These are phyloP conservation scores for Dicyrtomina minuta DNA, from an alignment of 2,888 invertebrate species.

Conservation along the genomic window DNA sequence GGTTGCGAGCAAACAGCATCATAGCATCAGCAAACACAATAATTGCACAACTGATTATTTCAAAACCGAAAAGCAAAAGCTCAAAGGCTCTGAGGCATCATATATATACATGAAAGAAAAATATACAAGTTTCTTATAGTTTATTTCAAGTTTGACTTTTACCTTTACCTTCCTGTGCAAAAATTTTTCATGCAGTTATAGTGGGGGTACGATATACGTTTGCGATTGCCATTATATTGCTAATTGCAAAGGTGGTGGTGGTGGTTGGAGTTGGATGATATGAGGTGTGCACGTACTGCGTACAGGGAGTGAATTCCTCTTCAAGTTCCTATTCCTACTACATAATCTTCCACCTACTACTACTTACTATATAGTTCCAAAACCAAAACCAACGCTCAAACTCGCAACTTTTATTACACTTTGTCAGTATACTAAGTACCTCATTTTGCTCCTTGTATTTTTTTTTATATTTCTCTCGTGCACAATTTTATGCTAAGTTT, in stretches of 20 bases:
- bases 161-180: conserved; percentile 15
- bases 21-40: too few species aligned
- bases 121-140: neutral
- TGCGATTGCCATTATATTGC: neutral
- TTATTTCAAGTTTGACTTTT: neutral
- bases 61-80: neutral
- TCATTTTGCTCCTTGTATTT: too few species aligned
- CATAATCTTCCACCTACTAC: too few species aligned
- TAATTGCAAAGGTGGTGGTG: too few species aligned
- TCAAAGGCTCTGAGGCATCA: neutral
- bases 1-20: conserved; percentile 15
- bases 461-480: too few species aligned
- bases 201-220: neutral
- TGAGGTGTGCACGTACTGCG: neutral
- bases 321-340: too few species aligned
- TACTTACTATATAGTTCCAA: too few species aligned
- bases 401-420: too few species aligned
- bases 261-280: neutral
- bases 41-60: conserved; percentile 24
- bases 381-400: too few species aligned
- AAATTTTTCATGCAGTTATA: neutral
- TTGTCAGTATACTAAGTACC: too few species aligned
- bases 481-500: too few species aligned
- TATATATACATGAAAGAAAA: neutral
- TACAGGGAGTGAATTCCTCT: neutral